phyloP scores from a whole-genome alignment of 1,140 invertebrate species.

The Mylabris phalerata region DNA sequence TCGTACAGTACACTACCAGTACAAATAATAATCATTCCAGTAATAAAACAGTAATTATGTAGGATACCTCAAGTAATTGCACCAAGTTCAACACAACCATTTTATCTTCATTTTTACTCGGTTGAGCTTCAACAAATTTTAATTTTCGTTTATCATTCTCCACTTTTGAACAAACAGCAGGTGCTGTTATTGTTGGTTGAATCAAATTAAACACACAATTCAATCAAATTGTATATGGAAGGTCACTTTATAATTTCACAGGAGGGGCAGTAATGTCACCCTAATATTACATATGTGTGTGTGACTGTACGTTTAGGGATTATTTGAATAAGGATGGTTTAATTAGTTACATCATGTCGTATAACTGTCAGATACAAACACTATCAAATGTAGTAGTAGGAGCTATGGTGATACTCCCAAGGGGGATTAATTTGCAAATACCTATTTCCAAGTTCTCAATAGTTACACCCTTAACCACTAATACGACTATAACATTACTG shows the following conservation, averaged over 20 bases:
- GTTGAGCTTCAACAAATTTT: conserved; percentile 8
- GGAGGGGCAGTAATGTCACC: no score
- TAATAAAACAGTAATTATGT: conserved; percentile 17
- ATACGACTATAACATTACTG: no score
- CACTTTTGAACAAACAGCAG: no score
- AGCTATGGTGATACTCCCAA: conserved; percentile 11
- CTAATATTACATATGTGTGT: no score
- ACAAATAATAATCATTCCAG: conserved; percentile 15
- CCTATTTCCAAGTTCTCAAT: conserved; percentile 16
- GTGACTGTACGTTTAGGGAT: not conserved
- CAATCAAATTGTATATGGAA: no score
- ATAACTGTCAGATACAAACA: conserved; percentile 17
- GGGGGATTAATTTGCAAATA: conserved; percentile 17
- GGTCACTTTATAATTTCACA: no score
- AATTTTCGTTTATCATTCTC: not conserved
- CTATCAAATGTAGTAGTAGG: conserved; percentile 9
- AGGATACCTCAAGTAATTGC: conserved; percentile 11
- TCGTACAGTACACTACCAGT: conserved; percentile 2
- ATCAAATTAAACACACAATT: no score
- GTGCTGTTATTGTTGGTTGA: no score
- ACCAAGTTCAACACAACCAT: not conserved
- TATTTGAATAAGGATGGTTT: conserved; percentile 14
- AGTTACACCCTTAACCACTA: not conserved
- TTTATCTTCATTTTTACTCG: conserved; percentile 10
- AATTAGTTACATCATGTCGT: conserved; percentile 17